Percentiles rank a stretch among this genome's conserved stretches.
phyloP scores from a whole-genome alignment of 2,113 vertebrate species.

The Austrofundulus limnaeus region DNA sequence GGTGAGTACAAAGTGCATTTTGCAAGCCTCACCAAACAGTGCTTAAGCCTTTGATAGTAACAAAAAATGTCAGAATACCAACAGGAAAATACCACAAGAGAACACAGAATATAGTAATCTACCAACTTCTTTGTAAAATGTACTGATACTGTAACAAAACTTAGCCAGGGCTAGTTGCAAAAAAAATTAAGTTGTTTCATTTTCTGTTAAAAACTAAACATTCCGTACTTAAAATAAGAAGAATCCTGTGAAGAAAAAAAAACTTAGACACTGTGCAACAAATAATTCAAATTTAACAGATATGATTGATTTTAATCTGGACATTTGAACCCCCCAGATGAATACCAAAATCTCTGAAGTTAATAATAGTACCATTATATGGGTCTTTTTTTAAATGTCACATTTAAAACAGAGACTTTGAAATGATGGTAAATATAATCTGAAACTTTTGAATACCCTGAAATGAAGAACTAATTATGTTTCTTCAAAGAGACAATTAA shows the following conservation, averaged over 20 bases:
- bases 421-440: conserved; percentile 37
- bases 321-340: conserved; percentile 7
- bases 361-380: conserved; percentile 15
- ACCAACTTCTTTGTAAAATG: not conserved
- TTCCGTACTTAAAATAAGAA: not conserved
- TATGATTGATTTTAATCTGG: not conserved
- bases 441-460: conserved; percentile 45
- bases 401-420: not conserved
- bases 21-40: conserved; percentile 30
- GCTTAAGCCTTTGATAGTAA: conserved; percentile 14
- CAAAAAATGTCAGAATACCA: conserved; percentile 3
- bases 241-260: conserved; percentile 14
- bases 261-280: conserved; percentile 14
- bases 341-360: conserved; percentile 1
- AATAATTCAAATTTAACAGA: conserved; percentile 15
- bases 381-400: not conserved
- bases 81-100: conserved; percentile 7
- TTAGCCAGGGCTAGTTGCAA: not conserved
- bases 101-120: conserved; percentile 10
- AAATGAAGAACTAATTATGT: conserved; percentile 21
- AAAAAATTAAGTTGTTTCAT: not conserved
- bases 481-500: not conserved
- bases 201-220: conserved; percentile 16
- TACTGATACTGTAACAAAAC: conserved; percentile 4
- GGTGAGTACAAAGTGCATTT: conserved; percentile 22